These are phyloP conservation scores for Coregonus sp. DNA, from an alignment of 2,797 vertebrate species.

Conservation along the genomic window DNA sequence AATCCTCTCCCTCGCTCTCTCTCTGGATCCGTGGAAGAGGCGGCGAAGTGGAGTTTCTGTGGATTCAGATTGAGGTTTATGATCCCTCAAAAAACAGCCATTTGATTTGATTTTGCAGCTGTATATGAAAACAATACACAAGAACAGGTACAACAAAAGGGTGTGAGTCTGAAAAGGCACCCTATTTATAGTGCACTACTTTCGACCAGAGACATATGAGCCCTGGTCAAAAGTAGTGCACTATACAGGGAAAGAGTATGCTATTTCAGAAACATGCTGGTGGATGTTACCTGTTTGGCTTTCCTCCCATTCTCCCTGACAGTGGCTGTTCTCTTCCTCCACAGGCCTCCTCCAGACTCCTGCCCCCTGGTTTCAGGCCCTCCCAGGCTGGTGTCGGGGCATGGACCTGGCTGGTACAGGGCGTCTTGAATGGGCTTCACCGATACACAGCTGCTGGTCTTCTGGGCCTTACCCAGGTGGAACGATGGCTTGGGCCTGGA, in stretches of 20 bases:
- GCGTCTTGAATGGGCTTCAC: constrained; percentile 63
- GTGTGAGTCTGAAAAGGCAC: too few species aligned
- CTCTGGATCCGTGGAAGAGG: constrained; percentile 64
- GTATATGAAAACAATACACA: too few species aligned
- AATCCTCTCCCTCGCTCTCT: constrained; percentile 12
- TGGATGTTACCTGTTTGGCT: constrained; percentile 70
- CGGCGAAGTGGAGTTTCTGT: constrained; percentile 81
- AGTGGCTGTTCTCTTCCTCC: constrained; percentile 36
- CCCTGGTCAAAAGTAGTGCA: too few species aligned
- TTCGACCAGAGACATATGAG: too few species aligned
- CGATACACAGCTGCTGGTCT: constrained; percentile 69
- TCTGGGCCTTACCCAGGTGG: constrained; percentile 71
- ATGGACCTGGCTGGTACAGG: constrained; percentile 39
- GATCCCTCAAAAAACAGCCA: neutral
- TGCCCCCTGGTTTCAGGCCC: constrained; percentile 43
- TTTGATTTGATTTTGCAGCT: too few species aligned
- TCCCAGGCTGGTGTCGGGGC: constrained; percentile 37
- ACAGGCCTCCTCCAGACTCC: constrained; percentile 22
- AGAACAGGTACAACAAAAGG: too few species aligned
- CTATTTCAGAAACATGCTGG: neutral
- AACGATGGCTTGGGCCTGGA: constrained; percentile 5
- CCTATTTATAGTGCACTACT: too few species aligned
- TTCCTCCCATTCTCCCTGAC: constrained; percentile 83
- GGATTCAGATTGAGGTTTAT: neutral
- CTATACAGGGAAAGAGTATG: too few species aligned